Conservation (phyloP, 2,113 vertebrate genomes). For the Actenoides lindsayi region DNA sequence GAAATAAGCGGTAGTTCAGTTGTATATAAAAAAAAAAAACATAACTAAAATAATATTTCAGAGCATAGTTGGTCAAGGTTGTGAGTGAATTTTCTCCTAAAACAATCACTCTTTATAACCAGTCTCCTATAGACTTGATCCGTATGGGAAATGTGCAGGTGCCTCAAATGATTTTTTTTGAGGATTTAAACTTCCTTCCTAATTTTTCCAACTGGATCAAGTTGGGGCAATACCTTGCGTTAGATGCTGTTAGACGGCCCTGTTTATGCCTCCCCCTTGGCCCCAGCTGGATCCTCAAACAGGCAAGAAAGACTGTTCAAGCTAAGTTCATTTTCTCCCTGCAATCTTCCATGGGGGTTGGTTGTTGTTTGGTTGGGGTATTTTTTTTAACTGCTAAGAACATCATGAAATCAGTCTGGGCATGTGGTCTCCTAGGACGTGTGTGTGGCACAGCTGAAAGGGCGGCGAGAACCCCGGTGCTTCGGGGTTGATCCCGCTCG, state of each 20-base stretch:
- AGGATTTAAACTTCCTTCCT: neutral
- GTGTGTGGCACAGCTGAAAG: neutral
- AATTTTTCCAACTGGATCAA: neutral
- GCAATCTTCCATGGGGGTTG: neutral
- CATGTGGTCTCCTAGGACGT: neutral
- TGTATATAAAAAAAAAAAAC: neutral
- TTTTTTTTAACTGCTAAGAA: neutral
- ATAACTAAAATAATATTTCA: neutral
- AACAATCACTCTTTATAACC: neutral
- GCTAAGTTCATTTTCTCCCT: neutral
- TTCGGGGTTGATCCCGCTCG: neutral
- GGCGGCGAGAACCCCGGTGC: accelerated
- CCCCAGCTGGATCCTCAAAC: neutral
- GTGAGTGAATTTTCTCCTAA: neutral
- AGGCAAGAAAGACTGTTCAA: neutral
- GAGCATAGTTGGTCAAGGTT: neutral
- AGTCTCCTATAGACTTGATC: neutral
- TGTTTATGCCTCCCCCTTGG: neutral
- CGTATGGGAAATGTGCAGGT: neutral
- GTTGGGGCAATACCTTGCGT: neutral
- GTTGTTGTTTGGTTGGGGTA: too few species aligned
- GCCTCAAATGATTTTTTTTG: neutral
- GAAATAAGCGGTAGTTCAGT: neutral
- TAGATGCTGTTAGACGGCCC: neutral
- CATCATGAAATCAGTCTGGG: neutral